Base-by-base conservation (phyloP, 2,888 invertebrate genomes). In the Lomographa bimaculata region DNA sequence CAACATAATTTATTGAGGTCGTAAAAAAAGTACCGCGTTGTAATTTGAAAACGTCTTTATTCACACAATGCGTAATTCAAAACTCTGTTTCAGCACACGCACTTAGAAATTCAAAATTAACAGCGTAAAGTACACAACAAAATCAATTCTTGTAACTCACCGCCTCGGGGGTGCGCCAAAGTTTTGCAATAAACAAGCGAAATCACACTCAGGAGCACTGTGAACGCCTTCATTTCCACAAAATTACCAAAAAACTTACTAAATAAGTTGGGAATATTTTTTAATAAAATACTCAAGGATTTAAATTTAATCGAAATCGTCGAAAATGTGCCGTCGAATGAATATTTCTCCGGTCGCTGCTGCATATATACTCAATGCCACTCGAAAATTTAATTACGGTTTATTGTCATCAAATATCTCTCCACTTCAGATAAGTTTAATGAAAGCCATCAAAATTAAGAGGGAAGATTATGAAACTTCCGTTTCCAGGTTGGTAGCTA, bases 161-260 rank as follows among this genome's bases (percentile, higher is more conserved):
- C 19, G 41, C 33, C 20, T 16, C 53, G 55, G n/a, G 64, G 60
- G 34, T 58, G 52, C 21, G 48, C 46, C 42, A 71, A 64, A 58
- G 54, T 63, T 65, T 70, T 73, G 34, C 66, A 62, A 53, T 68
- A 72, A 48, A 63, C 68, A 41, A 74, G 28, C 9, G 64, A 60
- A 54, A 75, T 52, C 12, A 71, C 41, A 57, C 64, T 57, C 54
- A 63, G 62, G 39, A 73, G 48, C 16, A 69, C 57, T 33, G 72
- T 53, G 49, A 72, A 62, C 34, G 52, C 58, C 56, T 73, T 79
- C 78, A 79, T 78, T 64, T 60, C 61, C 20, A 11, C 26, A 57
- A 14, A 14, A 57, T 42, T 57, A 52, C 37, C 8, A 3, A 25
- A 24, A 35, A 41, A 7, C 4, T 14, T 14, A 4, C 4, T 2